These are phyloP conservation scores for Cacatua alba DNA, from an alignment of 2,113 vertebrate genomes.

Conservation along the genomic window DNA sequence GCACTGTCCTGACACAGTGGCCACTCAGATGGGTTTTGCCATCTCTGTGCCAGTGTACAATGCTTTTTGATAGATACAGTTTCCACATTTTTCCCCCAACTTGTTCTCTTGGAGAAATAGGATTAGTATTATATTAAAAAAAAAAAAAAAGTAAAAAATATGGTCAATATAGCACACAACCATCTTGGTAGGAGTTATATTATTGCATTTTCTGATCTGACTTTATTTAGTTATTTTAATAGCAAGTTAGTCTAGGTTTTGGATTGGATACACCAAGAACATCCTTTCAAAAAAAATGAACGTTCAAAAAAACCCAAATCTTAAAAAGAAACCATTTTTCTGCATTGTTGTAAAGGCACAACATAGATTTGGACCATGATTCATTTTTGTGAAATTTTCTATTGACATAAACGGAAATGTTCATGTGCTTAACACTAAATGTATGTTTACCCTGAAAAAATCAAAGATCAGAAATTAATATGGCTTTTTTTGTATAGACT, in stretches of 20 bases:
- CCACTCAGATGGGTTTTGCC: neutral
- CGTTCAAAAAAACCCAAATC: neutral
- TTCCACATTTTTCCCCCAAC: neutral
- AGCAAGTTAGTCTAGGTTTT: neutral
- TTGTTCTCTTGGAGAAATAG: neutral
- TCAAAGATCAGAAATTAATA: neutral
- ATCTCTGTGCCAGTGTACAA: neutral
- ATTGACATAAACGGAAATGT: neutral
- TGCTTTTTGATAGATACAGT: neutral
- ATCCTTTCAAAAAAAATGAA: neutral
- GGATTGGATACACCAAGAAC: neutral
- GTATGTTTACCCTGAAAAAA: neutral
- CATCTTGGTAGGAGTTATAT: neutral
- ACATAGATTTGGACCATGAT: neutral
- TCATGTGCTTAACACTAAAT: neutral
- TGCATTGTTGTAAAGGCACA: neutral
- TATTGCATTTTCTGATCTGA: neutral
- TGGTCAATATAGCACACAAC: neutral
- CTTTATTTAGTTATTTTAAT: neutral
- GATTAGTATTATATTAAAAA: neutral
- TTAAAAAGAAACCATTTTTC: neutral
- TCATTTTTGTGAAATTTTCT: neutral
- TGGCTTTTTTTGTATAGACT: neutral
- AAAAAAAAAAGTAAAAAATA: neutral
- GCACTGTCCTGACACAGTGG: neutral